These are phyloP conservation scores for Aphelocoma californica DNA, from an alignment of 2,797 vertebrate species.

Conservation along the genomic window DNA sequence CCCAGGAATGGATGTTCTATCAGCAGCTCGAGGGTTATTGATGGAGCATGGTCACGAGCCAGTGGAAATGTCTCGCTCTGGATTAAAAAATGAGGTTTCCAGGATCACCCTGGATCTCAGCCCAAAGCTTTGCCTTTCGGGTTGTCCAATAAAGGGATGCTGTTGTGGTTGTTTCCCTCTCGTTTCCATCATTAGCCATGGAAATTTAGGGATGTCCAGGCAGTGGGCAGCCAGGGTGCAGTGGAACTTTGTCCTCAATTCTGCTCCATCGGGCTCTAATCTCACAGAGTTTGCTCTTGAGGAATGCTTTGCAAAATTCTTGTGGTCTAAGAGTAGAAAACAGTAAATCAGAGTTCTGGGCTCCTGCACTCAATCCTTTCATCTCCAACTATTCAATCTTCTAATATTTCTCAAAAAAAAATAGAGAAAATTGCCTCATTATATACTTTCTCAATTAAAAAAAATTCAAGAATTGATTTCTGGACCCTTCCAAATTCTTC, in stretches of 20 bases:
- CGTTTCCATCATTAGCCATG: neutral
- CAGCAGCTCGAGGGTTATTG: neutral
- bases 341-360: constrained; percentile 40
- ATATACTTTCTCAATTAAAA: neutral
- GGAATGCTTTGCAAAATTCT: constrained; percentile 37
- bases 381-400: neutral
- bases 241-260: constrained; percentile 19
- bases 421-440: neutral
- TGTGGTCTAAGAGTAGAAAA: constrained; percentile 21
- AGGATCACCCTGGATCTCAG: neutral
- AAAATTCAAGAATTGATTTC: neutral
- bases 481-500: neutral
- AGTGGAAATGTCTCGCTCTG: neutral
- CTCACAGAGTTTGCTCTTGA: neutral
- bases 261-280: constrained; percentile 12
- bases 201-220: neutral
- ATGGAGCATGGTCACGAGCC: neutral
- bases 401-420: neutral
- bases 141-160: neutral
- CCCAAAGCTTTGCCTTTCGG: neutral
- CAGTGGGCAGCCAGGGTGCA: neutral
- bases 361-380: neutral
- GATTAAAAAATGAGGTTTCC: constrained; percentile 38
- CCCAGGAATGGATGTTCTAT: neutral
- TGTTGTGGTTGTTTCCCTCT: neutral